These are phyloP conservation scores for Allobates femoralis DNA, from an alignment of 2,797 vertebrate species.

Conservation along the genomic window DNA sequence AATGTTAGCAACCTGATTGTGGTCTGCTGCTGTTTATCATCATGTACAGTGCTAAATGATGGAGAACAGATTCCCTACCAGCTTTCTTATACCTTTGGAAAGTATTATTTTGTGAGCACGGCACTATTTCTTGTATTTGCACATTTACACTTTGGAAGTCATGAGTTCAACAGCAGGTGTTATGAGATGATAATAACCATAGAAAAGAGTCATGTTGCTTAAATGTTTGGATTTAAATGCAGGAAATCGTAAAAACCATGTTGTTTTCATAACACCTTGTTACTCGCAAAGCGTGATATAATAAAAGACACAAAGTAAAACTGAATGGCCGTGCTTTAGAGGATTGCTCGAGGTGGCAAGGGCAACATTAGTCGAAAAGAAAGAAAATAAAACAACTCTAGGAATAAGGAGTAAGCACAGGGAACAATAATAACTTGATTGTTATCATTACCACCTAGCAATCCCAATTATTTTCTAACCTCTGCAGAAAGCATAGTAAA, in stretches of 20 bases:
- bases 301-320: conserved; percentile 62
- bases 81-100: conserved; percentile 59
- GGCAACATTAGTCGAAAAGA: conserved; percentile 46
- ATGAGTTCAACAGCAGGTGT: conserved; percentile 65
- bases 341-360: conserved; percentile 59
- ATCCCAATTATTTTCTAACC: conserved; percentile 53
- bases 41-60: conserved; percentile 64
- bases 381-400: conserved; percentile 37
- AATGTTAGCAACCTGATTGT: conserved; percentile 65
- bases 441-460: conserved; percentile 61
- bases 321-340: conserved; percentile 60
- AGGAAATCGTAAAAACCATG: conserved; percentile 63
- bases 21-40: conserved; percentile 64
- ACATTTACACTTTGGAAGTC: conserved; percentile 65
- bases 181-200: conserved; percentile 65
- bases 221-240: conserved; percentile 64
- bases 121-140: conserved; percentile 63
- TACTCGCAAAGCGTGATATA: conserved; percentile 64
- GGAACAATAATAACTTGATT: conserved; percentile 60
- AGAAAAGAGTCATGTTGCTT: conserved; percentile 63
- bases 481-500: conserved; percentile 48
- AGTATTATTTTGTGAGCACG: conserved; percentile 61
- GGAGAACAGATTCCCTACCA: conserved; percentile 62
- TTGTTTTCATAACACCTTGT: conserved; percentile 65
- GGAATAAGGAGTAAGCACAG: conserved; percentile 56